Evolutionary conservation across 92 coral and sea anemone species (phyloP), one percentile per base, ranked within the genome.

Genomic region (Micromussa lordhowensis): DNA sequence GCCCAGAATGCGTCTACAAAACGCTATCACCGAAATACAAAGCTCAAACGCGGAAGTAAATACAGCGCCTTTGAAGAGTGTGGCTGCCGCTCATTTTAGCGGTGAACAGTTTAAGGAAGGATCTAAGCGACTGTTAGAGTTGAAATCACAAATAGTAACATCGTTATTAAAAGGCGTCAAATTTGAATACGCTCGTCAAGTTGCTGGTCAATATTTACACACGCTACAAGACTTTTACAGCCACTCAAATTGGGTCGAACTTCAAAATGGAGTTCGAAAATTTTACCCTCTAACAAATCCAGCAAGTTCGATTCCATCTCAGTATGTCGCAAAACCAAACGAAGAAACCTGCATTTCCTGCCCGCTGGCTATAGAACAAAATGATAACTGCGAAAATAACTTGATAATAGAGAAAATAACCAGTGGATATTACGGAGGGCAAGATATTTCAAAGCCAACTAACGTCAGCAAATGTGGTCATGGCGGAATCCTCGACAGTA

Each of bases 141-240:
- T 93, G 18, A 91, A 85, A 82, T 81, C 93, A 44, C 83, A 82
- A 34, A 38, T 85, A 30, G 72, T 93, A 12, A 78, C 89, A 24
- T 72, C 92, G 6, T 81, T 91, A 31, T 76, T 88, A 49, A 74
- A 85, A 54, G 94, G 84, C 51, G 69, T 71, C 34, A 81, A 93
- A 63, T 93, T 79, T 82, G 79, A 89, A 32, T 81, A 91, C 48
- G 88, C 94, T 51, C 91, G 96, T 13, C 34, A 82, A 55, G 78
- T 88, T 68, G 89, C 90, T 48, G 96, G 96, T 19, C 89, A 81
- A 51, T 93, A 78, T 61, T 91, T 93, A 49, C 96, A 93, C 88
- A 93, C 96, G 0, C 77, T 93, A 40, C 96, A 93, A 81, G 96
- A 93, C 72, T 93, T 93, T 81, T 93, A 93, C 91, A 93, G 96